A percentile compares a stretch with the other conserved stretches of the same genome.
These are phyloP conservation scores for Herpetotheres cachinnans DNA, from an alignment of 2,113 vertebrate genomes.

Conservation along the genomic window DNA sequence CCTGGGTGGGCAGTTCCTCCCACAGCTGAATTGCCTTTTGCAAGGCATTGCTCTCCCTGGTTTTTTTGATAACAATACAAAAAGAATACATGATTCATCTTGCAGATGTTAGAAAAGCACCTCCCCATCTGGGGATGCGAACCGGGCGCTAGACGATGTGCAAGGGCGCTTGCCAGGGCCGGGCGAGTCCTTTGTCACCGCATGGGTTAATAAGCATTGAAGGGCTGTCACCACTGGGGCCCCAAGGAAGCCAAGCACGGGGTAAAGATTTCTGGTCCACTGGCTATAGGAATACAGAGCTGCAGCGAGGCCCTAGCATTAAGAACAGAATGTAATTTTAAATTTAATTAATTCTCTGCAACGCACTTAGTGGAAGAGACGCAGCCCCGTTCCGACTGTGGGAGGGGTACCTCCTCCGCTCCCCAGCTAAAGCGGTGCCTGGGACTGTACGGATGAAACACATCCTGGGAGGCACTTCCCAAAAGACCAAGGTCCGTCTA, in stretches of 20 bases:
- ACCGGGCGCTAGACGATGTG: fast-evolving
- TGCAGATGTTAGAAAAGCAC: background rate
- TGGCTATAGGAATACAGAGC: background rate
- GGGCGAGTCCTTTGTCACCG: fast-evolving
- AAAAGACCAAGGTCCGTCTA: background rate
- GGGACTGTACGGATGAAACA: background rate
- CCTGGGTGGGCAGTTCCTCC: background rate
- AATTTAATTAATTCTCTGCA: background rate
- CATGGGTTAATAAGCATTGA: background rate
- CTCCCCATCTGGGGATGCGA: background rate
- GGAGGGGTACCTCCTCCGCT: background rate
- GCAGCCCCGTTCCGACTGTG: background rate
- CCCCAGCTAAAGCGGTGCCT: background rate
- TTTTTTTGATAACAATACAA: background rate
- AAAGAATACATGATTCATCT: fast-evolving
- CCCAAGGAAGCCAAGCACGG: background rate
- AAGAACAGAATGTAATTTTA: background rate
- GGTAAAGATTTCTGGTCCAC: background rate
- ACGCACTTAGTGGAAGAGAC: fast-evolving
- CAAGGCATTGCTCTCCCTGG: background rate
- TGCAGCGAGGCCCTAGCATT: background rate
- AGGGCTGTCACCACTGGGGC: background rate
- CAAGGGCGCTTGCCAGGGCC: background rate
- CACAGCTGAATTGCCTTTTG: background rate
- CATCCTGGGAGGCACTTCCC: background rate